These are phyloP conservation scores for Lordiphosa fenestrarum DNA, from an alignment of 2,888 invertebrate species.

Conservation along the genomic window DNA sequence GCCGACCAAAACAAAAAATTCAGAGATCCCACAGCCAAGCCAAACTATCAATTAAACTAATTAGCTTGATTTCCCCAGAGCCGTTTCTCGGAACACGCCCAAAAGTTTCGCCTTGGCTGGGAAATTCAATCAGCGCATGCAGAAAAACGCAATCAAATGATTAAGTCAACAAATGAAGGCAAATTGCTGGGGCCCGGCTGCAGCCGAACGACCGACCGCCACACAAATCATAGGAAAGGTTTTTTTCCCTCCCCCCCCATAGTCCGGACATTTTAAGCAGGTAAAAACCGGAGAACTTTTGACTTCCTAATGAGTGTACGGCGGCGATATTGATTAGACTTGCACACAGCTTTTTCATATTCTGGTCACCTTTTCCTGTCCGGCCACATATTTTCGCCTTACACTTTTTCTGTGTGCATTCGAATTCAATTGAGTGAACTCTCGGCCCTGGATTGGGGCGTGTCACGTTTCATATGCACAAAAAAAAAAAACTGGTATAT, in stretches of 20 bases:
- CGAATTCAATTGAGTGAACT: constrained; percentile 59
- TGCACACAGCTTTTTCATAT: constrained; percentile 28
- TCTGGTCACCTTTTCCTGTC: constrained; percentile 11
- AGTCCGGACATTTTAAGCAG: constrained; percentile 28
- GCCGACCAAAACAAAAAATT: constrained; percentile 11
- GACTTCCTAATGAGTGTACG: constrained; percentile 31
- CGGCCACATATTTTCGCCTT: constrained; percentile 34
- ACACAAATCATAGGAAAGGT: constrained; percentile 24
- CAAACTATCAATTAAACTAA: constrained; percentile 74
- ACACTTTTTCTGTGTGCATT: constrained; percentile 29
- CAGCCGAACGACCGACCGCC: constrained; percentile 20
- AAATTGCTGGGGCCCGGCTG: constrained; percentile 59
- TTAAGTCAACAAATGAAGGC: constrained; percentile 72
- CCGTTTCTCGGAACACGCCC: constrained; percentile 25
- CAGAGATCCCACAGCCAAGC: constrained; percentile 28
- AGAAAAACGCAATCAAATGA: constrained; percentile 74
- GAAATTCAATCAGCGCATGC: constrained; percentile 70
- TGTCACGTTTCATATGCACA: constrained; percentile 49
- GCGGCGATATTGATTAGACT: constrained; percentile 28
- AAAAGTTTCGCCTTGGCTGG: constrained; percentile 32
- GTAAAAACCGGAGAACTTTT: constrained; percentile 30
- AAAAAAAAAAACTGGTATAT: background rate
- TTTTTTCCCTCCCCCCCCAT: background rate
- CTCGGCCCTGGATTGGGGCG: constrained; percentile 18
- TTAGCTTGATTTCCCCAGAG: constrained; percentile 56